Evolutionary conservation across 1,140 invertebrate genomes (phyloP).

Genomic region (Psix sp.): DNA sequence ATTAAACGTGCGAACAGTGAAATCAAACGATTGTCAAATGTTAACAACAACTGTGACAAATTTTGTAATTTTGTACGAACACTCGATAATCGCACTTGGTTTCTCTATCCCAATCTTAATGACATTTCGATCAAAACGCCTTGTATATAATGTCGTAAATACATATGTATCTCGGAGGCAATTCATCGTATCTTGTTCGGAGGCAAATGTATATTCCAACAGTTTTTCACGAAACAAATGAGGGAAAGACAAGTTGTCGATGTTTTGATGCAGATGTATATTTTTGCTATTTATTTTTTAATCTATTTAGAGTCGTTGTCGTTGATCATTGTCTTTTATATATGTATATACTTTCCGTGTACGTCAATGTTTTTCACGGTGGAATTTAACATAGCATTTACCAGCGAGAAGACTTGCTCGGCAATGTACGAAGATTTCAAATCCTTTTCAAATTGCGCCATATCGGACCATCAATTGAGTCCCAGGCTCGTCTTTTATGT

Average conservation of each 20-base stretch:
- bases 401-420: conserved; percentile 40
- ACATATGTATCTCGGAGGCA: conserved; percentile 56
- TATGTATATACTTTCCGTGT: conserved; percentile 62
- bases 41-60: conserved; percentile 10
- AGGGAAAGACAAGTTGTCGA: conserved; percentile 56
- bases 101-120: conserved; percentile 11
- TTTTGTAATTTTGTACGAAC: conserved; percentile 31
- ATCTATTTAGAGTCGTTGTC: conserved; percentile 59
- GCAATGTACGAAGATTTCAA: conserved; percentile 58
- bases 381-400: conserved; percentile 51
- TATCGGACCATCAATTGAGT: conserved; percentile 9
- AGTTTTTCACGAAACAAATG: conserved; percentile 61
- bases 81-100: conserved; percentile 34
- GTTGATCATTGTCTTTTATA: conserved; percentile 60
- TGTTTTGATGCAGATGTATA: conserved; percentile 63
- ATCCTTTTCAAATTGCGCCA: conserved; percentile 46
- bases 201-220: conserved; percentile 63
- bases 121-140: conserved; percentile 33
- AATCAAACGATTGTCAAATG: conserved; percentile 30
- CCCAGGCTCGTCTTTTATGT: conserved; percentile 27
- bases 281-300: conserved; percentile 63
- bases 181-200: conserved; percentile 58
- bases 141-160: conserved; percentile 54
- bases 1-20: conserved; percentile 9
- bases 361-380: conserved; percentile 58